phyloP scores from a whole-genome alignment of 2,797 vertebrate species.

The Pipistrellus pipistrellus region DNA sequence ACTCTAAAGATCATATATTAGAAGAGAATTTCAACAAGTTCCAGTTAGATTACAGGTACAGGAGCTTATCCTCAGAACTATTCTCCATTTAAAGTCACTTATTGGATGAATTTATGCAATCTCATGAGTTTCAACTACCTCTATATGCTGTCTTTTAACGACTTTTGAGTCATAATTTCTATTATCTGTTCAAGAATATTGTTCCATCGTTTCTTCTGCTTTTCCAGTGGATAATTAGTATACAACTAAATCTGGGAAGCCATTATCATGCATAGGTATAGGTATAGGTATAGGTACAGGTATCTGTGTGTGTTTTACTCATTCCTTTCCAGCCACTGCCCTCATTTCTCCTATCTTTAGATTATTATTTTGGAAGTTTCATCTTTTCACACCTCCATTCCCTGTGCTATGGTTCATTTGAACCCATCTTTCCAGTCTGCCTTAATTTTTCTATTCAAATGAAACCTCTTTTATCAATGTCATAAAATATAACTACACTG shows the following conservation, averaged over 20 bases:
- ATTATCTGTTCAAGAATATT: background rate
- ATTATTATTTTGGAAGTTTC: background rate
- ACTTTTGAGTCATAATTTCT: background rate
- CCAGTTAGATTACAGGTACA: background rate
- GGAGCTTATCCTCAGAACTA: background rate
- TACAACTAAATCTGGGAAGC: background rate
- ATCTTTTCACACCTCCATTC: background rate
- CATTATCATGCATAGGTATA: background rate
- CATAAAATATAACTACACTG: background rate
- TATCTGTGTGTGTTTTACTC: background rate
- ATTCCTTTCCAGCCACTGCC: background rate
- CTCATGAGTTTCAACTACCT: background rate
- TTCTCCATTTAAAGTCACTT: background rate
- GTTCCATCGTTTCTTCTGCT: background rate
- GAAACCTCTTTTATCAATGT: background rate
- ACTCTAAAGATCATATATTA: background rate
- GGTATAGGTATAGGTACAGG: no score
- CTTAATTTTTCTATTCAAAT: background rate
- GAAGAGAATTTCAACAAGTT: background rate
- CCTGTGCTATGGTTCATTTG: background rate
- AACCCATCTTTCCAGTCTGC: background rate
- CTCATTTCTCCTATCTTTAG: background rate
- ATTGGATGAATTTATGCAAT: background rate
- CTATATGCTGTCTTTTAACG: background rate
- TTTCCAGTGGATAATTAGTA: background rate